These are phyloP conservation scores for Callocephalon fimbriatum DNA, from an alignment of 2,113 vertebrate genomes.

Conservation along the genomic window DNA sequence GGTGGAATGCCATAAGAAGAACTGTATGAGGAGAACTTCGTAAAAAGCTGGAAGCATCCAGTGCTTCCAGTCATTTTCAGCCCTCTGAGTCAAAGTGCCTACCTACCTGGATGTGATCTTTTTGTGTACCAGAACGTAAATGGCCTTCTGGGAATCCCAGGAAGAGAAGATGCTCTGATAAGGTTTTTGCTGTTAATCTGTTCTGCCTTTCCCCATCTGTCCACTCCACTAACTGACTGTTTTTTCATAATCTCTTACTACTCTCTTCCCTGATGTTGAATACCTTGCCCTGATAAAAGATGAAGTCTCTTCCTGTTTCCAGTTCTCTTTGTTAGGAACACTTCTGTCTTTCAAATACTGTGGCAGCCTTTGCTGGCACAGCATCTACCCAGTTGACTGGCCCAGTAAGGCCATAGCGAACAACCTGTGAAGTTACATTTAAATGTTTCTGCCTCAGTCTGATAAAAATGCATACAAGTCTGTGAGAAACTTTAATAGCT, in stretches of 20 bases:
- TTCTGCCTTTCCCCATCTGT: neutral
- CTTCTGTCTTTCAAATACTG: neutral
- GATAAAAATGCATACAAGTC: neutral
- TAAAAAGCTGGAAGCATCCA: neutral
- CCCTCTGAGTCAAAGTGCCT: neutral
- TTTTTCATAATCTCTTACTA: neutral
- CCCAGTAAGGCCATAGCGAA: neutral
- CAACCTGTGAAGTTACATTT: neutral
- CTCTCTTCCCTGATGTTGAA: neutral
- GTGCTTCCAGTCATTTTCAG: neutral
- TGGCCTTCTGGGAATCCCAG: neutral
- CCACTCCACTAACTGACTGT: neutral
- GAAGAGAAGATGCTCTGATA: neutral
- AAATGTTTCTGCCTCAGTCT: neutral
- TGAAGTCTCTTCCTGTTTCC: neutral
- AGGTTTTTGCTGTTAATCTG: neutral
- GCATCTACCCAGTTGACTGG: neutral
- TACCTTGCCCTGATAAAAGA: neutral
- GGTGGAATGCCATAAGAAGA: neutral
- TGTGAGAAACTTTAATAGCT: neutral
- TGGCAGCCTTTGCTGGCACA: neutral
- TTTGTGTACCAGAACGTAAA: neutral
- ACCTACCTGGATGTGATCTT: neutral
- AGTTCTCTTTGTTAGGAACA: neutral
- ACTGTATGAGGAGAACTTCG: neutral